Evolutionary conservation across 2,113 vertebrate species (phyloP).

Genomic region (Pantherophis guttatus): DNA sequence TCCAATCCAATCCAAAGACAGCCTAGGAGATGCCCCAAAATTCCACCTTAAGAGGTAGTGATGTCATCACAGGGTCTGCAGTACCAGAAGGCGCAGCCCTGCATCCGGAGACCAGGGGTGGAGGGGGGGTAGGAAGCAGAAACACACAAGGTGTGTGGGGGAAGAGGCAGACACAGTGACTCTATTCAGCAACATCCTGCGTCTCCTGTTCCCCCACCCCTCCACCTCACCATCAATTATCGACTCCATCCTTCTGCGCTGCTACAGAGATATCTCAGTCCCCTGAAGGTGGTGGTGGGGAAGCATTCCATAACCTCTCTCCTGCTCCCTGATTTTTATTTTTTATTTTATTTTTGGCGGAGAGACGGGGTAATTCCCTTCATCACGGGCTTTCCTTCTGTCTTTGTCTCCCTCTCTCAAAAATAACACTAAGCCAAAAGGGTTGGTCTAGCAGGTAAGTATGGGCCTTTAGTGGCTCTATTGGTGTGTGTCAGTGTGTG

Average conservation of each 20-base stretch:
- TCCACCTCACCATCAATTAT: too few relatives aligned
- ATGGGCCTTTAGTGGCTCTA: slow-evolving; percentile 20
- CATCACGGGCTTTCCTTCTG: not conserved
- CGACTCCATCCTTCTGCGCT: not conserved
- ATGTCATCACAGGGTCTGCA: slow-evolving; percentile 37
- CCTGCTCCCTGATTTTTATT: not conserved
- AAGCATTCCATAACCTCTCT: not conserved
- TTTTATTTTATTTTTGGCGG: not conserved
- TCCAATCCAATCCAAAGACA: not conserved
- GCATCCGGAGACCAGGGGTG: slow-evolving; percentile 20
- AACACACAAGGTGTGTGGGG: slow-evolving; percentile 11
- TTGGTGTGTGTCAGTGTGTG: slow-evolving; percentile 10
- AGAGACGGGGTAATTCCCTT: not conserved
- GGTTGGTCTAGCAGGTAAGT: slow-evolving; percentile 25
- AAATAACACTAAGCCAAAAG: slow-evolving; percentile 24
- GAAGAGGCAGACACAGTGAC: slow-evolving; percentile 7
- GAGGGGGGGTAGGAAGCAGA: slow-evolving; percentile 10
- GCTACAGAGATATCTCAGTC: not conserved
- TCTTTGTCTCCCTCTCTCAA: not conserved
- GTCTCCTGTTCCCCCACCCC: not conserved
- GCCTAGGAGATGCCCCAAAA: slow-evolving; percentile 8
- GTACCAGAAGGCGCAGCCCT: slow-evolving; percentile 28
- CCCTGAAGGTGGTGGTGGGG: not conserved
- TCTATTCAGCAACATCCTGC: slow-evolving; percentile 15
- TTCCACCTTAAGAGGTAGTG: slow-evolving; percentile 37